These are phyloP conservation scores for Bambusicola thoracicus DNA, from an alignment of 2,113 vertebrate species.

Conservation along the genomic window DNA sequence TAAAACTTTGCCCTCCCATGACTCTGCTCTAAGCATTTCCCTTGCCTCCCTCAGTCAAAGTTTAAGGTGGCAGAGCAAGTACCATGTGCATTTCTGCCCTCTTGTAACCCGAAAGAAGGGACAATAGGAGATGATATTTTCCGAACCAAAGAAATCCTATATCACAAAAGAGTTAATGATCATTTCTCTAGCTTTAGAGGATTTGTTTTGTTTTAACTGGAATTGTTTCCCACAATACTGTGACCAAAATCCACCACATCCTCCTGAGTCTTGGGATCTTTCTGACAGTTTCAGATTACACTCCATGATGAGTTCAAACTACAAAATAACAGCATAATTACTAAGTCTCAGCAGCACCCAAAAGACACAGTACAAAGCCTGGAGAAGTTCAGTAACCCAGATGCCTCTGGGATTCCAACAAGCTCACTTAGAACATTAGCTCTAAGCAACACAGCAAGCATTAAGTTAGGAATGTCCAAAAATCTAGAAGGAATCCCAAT, in stretches of 20 bases:
- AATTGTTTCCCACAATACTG: constrained; percentile 26
- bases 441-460: background rate
- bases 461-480: background rate
- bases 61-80: constrained; percentile 74
- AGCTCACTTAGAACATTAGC: background rate
- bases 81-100: constrained; percentile 42
- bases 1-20: constrained; percentile 74
- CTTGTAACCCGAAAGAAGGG: background rate
- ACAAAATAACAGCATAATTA: background rate
- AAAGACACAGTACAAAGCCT: background rate
- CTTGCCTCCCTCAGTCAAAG: constrained; percentile 74
- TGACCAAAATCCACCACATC: background rate
- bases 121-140: constrained; percentile 57
- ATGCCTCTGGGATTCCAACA: background rate
- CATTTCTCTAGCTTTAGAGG: constrained; percentile 61
- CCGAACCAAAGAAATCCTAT: constrained; percentile 62
- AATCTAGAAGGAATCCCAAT: background rate
- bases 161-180: constrained; percentile 69
- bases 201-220: constrained; percentile 59
- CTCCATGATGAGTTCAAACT: background rate
- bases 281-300: background rate
- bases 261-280: background rate
- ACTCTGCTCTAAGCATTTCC: constrained; percentile 65
- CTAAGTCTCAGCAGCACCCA: background rate
- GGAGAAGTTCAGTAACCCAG: background rate